Percentiles rank a stretch among this genome's conserved stretches.
phyloP scores from a whole-genome alignment of 1,140 invertebrate species.

The Brachionus sp. region DNA sequence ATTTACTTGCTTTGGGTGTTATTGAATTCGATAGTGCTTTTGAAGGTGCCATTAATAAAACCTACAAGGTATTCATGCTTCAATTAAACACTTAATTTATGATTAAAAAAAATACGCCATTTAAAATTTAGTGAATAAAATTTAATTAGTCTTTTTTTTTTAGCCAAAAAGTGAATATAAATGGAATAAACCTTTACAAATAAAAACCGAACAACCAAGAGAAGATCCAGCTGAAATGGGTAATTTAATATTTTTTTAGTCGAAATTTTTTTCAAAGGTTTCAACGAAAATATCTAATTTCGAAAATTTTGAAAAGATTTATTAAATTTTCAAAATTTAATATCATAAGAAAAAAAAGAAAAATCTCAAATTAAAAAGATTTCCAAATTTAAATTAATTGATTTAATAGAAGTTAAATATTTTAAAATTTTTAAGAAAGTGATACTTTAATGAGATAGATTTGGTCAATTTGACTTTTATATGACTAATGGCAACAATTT shows the following conservation, averaged over 20 bases:
- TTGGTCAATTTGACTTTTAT: no score
- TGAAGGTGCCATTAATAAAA: slow-evolving; percentile 38
- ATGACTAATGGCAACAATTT: no score
- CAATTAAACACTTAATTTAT: not conserved
- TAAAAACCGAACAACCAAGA: not conserved
- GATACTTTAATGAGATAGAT: no score
- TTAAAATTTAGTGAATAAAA: not conserved
- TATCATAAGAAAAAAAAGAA: no score
- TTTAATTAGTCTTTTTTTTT: not conserved
- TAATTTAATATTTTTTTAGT: not conserved
- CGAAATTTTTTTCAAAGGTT: not conserved
- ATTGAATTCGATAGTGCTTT: slow-evolving; percentile 41
- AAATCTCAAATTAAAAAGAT: no score
- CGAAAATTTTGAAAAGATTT: not conserved
- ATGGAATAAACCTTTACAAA: not conserved
- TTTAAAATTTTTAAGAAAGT: no score
- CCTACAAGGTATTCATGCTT: slow-evolving; percentile 26
- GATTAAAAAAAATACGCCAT: not conserved
- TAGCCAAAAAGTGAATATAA: slow-evolving; percentile 36
- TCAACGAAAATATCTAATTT: no score
- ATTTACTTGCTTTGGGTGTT: slow-evolving; percentile 41
- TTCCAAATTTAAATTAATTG: no score
- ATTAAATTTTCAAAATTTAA: no score
- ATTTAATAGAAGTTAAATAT: no score
- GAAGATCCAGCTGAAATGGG: not conserved